Conservation (phyloP, 2,888 invertebrate genomes). For the Sarcophaga caerulescens region DNA sequence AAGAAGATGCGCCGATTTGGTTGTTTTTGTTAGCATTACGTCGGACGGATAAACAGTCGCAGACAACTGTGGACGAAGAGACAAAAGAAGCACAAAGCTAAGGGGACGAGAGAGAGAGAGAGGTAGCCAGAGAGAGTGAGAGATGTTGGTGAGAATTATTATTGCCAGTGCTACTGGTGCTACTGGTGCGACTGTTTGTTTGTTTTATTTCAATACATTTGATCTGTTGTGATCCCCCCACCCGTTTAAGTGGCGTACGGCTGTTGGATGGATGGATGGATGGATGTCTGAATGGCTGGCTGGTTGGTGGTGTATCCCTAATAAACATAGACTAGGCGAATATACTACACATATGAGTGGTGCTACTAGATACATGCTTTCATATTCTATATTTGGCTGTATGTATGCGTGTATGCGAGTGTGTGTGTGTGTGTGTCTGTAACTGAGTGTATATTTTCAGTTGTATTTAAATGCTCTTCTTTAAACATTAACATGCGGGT, state of each 20-base stretch:
- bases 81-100: not conserved
- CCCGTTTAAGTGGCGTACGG: conserved; percentile 39
- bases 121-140: not conserved
- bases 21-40: conserved; percentile 4
- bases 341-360: conserved; percentile 12
- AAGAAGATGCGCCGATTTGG: conserved; percentile 59
- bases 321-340: conserved; percentile 65
- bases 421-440: not conserved
- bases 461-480: conserved; percentile 59
- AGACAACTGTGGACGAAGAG: conserved; percentile 23
- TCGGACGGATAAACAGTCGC: not conserved
- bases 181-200: conserved; percentile 4
- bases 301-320: conserved; percentile 55
- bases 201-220: conserved; percentile 40
- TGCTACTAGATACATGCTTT: not conserved
- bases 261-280: not conserved
- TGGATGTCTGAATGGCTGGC: conserved; percentile 3
- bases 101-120: not conserved
- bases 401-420: not conserved
- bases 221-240: not conserved
- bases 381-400: not conserved
- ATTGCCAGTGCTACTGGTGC: conserved; percentile 3
- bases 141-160: conserved; percentile 37
- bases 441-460: conserved; percentile 34
- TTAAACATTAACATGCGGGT: conserved; percentile 62